phyloP scores from a whole-genome alignment of 2,888 invertebrate genomes.

The Imbricaverruca yamaguchii region DNA sequence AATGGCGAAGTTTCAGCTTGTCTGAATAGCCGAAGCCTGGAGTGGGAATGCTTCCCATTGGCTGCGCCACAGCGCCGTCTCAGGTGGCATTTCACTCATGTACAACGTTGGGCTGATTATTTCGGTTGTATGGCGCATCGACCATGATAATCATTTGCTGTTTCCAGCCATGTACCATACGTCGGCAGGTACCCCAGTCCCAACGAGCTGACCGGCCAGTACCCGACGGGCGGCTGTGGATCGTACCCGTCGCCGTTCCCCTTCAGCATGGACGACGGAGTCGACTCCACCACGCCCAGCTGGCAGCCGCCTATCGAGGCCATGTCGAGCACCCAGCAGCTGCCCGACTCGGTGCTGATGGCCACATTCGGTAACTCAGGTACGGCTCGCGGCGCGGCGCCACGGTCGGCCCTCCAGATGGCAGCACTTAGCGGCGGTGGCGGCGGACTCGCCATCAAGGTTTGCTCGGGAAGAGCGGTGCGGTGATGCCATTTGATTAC shows the following conservation, averaged over 20 bases:
- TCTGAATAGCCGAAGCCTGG: too few species aligned
- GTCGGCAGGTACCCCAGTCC: background rate
- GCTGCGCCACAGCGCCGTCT: too few species aligned
- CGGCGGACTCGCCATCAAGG: too few species aligned
- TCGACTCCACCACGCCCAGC: slow-evolving; percentile 19
- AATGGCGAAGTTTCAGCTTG: too few species aligned
- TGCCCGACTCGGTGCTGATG: slow-evolving; percentile 7
- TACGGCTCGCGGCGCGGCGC: slow-evolving; percentile 46
- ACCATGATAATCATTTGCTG: too few species aligned
- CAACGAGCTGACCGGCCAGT: background rate
- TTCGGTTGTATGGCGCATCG: too few species aligned
- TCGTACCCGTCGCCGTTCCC: slow-evolving; percentile 15
- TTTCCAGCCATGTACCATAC: too few species aligned
- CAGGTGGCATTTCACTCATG: too few species aligned
- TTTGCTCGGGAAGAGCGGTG: too few species aligned
- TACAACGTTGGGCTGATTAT: too few species aligned
- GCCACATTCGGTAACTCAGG: slow-evolving; percentile 16
- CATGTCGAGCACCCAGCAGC: slow-evolving; percentile 13
- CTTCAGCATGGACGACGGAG: slow-evolving; percentile 14
- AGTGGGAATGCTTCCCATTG: too few species aligned
- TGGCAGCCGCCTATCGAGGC: slow-evolving; percentile 20
- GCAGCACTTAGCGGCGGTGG: background rate
- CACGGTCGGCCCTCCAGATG: slow-evolving; percentile 56
- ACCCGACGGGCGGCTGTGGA: background rate
- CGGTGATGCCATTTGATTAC: too few species aligned